phyloP scores from a whole-genome alignment of 2,888 invertebrate species.

The Piscicola geometra region DNA sequence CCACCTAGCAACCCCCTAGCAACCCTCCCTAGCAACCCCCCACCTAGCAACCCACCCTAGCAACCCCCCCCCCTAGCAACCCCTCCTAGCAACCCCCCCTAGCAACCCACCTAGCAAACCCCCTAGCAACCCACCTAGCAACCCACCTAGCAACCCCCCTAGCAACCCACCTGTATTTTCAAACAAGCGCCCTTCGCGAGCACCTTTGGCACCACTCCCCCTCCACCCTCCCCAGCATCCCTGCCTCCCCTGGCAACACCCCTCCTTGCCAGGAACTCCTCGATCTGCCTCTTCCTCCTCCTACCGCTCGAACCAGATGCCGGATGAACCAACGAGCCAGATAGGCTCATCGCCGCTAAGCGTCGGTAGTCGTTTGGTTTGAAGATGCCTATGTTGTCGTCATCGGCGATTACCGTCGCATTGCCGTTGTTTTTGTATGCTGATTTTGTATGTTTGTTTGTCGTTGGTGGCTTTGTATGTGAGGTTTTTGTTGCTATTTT shows the following conservation, averaged over 20 bases:
- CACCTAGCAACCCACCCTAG: no score
- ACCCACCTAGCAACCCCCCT: neutral
- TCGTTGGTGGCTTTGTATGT: neutral
- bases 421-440: no score
- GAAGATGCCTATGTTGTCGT: neutral
- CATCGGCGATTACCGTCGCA: no score
- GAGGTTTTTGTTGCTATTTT: neutral
- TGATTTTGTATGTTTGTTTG: no score
- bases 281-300: neutral
- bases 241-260: neutral
- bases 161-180: slow-evolving; percentile 22
- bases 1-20: no score
- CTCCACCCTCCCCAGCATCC: no score
- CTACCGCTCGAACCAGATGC: no score
- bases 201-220: neutral
- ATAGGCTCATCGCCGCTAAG: neutral
- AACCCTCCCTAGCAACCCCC: no score
- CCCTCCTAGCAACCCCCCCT: neutral
- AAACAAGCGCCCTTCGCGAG: slow-evolving; percentile 13
- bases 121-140: no score
- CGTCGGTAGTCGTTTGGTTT: neutral
- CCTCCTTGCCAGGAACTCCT: neutral
- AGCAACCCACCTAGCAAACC: neutral
- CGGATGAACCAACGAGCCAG: neutral
- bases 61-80: neutral